A percentile compares a stretch with the other conserved stretches of the same genome.
phyloP scores from a whole-genome alignment of 2,113 vertebrate species.

The Trematocara macrostoma region DNA sequence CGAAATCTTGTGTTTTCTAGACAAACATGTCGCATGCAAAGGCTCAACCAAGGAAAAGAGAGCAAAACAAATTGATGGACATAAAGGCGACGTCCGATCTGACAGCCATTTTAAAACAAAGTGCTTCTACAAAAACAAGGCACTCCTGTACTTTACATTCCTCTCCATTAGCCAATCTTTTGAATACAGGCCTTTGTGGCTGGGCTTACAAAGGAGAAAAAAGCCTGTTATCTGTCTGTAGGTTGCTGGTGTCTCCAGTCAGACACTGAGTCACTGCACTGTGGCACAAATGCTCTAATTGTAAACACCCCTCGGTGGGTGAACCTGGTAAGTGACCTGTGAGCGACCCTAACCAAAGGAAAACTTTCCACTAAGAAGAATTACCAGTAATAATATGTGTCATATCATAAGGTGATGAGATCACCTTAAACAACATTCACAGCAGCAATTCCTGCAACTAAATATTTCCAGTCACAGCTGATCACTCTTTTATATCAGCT shows the following conservation, averaged over 20 bases:
- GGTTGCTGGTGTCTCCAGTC: background rate
- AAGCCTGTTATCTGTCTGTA: background rate
- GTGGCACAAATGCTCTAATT: background rate
- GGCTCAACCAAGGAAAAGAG: background rate
- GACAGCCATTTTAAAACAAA: background rate
- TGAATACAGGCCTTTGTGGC: background rate
- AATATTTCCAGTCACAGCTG: background rate
- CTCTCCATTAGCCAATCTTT: background rate
- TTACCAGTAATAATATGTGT: background rate
- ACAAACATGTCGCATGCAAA: background rate
- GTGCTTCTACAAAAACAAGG: background rate
- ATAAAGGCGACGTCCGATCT: background rate
- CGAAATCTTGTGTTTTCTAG: background rate
- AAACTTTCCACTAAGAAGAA: background rate
- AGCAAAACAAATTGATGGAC: background rate
- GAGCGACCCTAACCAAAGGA: background rate
- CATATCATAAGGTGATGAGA: background rate
- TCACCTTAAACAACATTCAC: background rate
- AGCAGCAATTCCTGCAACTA: background rate
- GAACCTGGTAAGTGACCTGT: background rate
- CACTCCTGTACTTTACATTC: background rate
- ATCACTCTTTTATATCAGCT: background rate
- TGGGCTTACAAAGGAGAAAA: background rate
- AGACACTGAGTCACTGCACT: background rate
- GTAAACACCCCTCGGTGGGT: background rate